These are phyloP conservation scores for Acanthis flammea DNA, from an alignment of 2,797 vertebrate species.

Conservation along the genomic window DNA sequence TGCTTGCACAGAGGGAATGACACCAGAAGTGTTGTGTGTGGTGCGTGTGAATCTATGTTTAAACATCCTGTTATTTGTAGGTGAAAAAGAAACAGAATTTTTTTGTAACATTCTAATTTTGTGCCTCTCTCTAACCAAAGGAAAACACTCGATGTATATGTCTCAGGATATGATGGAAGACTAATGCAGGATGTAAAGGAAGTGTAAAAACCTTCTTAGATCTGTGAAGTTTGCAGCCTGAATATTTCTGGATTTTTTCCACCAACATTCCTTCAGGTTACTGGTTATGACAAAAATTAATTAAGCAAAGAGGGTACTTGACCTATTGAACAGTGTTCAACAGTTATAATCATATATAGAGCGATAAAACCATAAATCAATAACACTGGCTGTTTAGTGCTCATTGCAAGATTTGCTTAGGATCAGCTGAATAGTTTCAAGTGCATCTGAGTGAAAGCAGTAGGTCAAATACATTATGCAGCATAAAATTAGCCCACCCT, in stretches of 20 bases:
- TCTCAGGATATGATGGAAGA: not conserved
- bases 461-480: conserved; percentile 8
- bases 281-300: conserved; percentile 23
- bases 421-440: conserved; percentile 16
- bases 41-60: not conserved
- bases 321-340: conserved; percentile 20
- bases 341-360: not conserved
- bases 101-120: not conserved
- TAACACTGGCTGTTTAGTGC: not conserved
- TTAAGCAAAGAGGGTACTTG: conserved; percentile 20
- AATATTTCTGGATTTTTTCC: not conserved
- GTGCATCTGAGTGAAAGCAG: not conserved
- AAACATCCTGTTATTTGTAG: not conserved
- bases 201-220: not conserved
- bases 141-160: not conserved
- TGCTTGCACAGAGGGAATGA: not conserved
- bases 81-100: not conserved
- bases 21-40: not conserved
- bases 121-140: not conserved
- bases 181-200: not conserved
- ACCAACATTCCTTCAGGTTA: not conserved
- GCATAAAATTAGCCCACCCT: not conserved
- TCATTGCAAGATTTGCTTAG: conserved; percentile 28
- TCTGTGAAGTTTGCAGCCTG: not conserved
- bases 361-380: conserved; percentile 46